These are phyloP conservation scores for Chlorodrepanis virens DNA, from an alignment of 2,113 vertebrate species.

Conservation along the genomic window DNA sequence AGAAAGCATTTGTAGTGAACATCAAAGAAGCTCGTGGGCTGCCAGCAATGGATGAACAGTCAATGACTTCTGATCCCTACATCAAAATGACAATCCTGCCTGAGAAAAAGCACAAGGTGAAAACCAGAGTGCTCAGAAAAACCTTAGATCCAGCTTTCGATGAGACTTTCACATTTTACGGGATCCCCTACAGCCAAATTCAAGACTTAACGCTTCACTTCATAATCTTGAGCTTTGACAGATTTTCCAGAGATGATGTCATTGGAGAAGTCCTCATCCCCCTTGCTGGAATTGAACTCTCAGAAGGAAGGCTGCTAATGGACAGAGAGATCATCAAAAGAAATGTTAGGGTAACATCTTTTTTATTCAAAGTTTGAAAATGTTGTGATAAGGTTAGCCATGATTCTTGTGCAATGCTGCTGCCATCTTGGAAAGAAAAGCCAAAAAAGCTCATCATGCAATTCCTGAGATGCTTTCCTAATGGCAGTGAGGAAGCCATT, in stretches of 20 bases:
- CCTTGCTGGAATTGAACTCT: constrained; percentile 85
- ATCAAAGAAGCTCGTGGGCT: constrained; percentile 94
- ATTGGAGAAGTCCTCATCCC: constrained; percentile 96
- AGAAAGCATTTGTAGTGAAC: constrained; percentile 94
- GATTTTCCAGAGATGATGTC: constrained; percentile 95
- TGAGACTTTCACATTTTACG: constrained; percentile 98
- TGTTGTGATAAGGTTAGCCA: neutral
- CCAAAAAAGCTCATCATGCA: neutral
- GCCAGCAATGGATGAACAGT: constrained; percentile 94
- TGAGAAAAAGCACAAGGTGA: constrained; percentile 97
- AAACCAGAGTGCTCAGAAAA: constrained; percentile 95
- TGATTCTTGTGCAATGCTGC: neutral
- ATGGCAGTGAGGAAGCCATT: neutral
- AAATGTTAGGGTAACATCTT: constrained; percentile 89
- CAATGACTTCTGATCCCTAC: constrained; percentile 97
- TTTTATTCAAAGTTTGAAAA: constrained; percentile 1
- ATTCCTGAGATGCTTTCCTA: neutral
- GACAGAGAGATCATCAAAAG: constrained; percentile 94
- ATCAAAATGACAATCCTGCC: constrained; percentile 97
- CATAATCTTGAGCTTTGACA: constrained; percentile 93
- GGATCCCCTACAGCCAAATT: constrained; percentile 86
- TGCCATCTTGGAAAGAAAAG: neutral
- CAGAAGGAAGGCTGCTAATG: constrained; percentile 89
- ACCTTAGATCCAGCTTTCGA: constrained; percentile 96
- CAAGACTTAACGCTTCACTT: constrained; percentile 92